A percentile compares a stretch with the other conserved stretches of the same genome.
Evolutionary conservation across 2,113 vertebrate species (phyloP).

Genomic region (Corythaeola cristata): DNA sequence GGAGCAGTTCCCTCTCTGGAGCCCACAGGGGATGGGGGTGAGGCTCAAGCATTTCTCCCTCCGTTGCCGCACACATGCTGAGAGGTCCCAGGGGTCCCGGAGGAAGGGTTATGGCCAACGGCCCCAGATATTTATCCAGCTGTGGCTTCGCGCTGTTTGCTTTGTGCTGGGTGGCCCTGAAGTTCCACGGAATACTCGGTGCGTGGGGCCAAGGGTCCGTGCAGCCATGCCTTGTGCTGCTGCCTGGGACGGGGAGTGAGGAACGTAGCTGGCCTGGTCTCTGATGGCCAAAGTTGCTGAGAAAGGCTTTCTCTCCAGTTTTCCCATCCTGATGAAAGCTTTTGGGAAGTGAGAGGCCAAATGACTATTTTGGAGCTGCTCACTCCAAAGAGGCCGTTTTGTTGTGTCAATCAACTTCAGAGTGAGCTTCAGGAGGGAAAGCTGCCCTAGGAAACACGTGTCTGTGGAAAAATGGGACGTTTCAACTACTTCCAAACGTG

Average conservation of each 20-base stretch:
- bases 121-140: conserved; percentile 45
- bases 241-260: not conserved
- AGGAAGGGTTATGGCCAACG: not conserved
- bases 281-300: not conserved
- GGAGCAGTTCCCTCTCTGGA: not conserved
- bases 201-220: not conserved
- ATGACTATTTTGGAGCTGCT: not conserved
- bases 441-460: not conserved
- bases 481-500: not conserved
- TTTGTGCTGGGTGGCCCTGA: conserved; percentile 37
- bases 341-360: not conserved
- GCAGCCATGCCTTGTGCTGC: not conserved
- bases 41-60: not conserved
- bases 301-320: not conserved
- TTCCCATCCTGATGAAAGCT: not conserved
- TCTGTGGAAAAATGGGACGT: not conserved
- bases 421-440: not conserved
- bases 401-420: not conserved
- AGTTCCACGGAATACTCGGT: fast-evolving
- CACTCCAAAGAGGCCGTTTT: not conserved
- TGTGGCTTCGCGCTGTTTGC: not conserved
- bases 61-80: fast-evolving
- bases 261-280: not conserved
- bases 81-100: conserved; percentile 1
- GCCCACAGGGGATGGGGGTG: not conserved